Percentiles rank a stretch among this genome's conserved stretches.
These are phyloP conservation scores for Drosophila picticornis DNA, from an alignment of 2,888 invertebrate species.

Conservation along the genomic window DNA sequence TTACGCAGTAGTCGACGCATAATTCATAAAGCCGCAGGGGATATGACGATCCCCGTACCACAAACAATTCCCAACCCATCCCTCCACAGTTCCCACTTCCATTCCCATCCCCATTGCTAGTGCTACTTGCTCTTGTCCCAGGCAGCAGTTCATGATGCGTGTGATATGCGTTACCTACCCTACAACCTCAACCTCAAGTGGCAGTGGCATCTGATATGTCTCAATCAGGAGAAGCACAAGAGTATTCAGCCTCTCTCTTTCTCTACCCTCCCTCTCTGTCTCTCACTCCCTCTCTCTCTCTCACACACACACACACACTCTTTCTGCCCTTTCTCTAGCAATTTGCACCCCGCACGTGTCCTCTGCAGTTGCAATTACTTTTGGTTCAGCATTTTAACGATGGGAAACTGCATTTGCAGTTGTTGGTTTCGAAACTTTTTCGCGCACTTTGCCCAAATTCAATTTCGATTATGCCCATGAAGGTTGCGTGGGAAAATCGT, in stretches of 20 bases:
- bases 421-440: conserved; percentile 33
- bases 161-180: conserved; percentile 63
- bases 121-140: background rate
- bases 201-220: conserved; percentile 71
- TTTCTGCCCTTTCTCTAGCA: conserved; percentile 30
- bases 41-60: conserved; percentile 44
- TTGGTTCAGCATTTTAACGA: conserved; percentile 67
- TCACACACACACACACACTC: no score
- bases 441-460: conserved; percentile 53
- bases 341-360: conserved; percentile 75
- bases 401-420: conserved; percentile 63
- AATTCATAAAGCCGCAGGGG: conserved; percentile 75
- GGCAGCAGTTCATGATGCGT: conserved; percentile 32
- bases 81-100: background rate
- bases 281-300: conserved; percentile 3
- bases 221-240: conserved; percentile 56
- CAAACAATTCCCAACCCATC: conserved; percentile 6
- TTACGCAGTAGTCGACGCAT: conserved; percentile 66
- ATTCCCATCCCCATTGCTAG: background rate
- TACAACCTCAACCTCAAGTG: conserved; percentile 50
- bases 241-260: background rate
- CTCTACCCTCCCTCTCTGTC: background rate
- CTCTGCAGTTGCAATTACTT: conserved; percentile 72
- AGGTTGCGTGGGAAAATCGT: conserved; percentile 65
- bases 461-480: conserved; percentile 65